phyloP scores from a whole-genome alignment of 2,797 vertebrate species.

The Bothrops alternatus region DNA sequence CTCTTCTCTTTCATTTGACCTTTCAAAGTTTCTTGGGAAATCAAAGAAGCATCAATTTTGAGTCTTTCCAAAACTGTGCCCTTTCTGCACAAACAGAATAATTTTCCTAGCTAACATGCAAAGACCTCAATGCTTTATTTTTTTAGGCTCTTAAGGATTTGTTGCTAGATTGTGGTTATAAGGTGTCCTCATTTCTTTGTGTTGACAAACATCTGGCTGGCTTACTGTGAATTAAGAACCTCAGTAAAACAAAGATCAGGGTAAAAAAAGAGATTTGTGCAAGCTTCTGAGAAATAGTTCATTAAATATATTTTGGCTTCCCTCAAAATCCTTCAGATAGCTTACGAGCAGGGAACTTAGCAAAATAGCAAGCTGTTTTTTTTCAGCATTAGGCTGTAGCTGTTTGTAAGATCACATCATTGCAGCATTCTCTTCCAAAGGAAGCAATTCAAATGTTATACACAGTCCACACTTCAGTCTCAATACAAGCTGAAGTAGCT shows the following conservation, averaged over 20 bases:
- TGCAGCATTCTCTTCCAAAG: not conserved
- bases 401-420: not conserved
- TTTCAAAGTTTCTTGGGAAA: conserved; percentile 37
- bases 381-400: not conserved
- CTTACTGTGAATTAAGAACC: not conserved
- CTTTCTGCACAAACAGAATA: conserved; percentile 10
- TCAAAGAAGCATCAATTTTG: conserved; percentile 11
- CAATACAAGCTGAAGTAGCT: not conserved
- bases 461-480: too few species aligned
- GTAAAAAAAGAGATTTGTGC: not conserved
- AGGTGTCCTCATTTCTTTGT: not conserved
- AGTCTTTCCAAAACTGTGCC: not conserved
- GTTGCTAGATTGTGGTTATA: not conserved
- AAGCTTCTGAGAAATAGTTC: not conserved
- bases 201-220: conserved; percentile 17
- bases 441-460: not conserved
- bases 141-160: conserved; percentile 20
- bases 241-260: not conserved
- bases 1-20: conserved; percentile 17
- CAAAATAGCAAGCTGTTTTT: not conserved
- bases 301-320: not conserved
- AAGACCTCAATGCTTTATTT: conserved; percentile 8
- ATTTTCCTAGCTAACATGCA: conserved; percentile 40
- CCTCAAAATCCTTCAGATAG: not conserved
- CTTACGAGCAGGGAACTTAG: not conserved